Conservation (phyloP, 2,888 invertebrate species). For the Drosophila macrospina region DNA sequence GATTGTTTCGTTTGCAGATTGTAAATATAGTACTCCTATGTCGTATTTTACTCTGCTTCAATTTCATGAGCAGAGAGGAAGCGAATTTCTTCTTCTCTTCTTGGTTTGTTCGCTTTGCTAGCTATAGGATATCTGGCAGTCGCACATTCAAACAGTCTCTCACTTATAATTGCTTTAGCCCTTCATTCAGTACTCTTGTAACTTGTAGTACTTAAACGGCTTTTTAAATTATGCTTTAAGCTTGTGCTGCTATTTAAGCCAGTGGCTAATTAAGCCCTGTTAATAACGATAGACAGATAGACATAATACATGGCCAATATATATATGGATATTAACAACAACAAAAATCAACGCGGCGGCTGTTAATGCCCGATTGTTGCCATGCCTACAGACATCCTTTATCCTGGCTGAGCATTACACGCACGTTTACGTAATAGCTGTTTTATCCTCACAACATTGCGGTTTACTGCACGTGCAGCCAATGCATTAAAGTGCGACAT, state of each 20-base stretch:
- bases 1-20: too few species aligned
- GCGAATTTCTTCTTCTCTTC: too few species aligned
- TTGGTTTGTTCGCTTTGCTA: too few species aligned
- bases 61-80: too few species aligned
- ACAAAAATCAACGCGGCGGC: conserved; percentile 49
- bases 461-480: conserved; percentile 66
- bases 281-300: conserved; percentile 56
- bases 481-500: conserved; percentile 57
- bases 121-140: too few species aligned
- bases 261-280: conserved; percentile 74
- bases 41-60: not conserved
- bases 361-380: conserved; percentile 59
- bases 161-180: not conserved
- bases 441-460: conserved; percentile 62
- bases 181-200: not conserved
- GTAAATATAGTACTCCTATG: too few species aligned
- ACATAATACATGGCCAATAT: conserved; percentile 24
- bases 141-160: not conserved
- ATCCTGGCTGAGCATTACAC: conserved; percentile 24
- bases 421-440: conserved; percentile 55
- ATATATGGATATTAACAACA: too few species aligned
- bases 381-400: conserved; percentile 24
- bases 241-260: conserved; percentile 58
- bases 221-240: conserved; percentile 63
- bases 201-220: conserved; percentile 16